These are phyloP conservation scores for Caenorhabditis sulstoni DNA, from an alignment of 2,888 invertebrate species.

Conservation along the genomic window DNA sequence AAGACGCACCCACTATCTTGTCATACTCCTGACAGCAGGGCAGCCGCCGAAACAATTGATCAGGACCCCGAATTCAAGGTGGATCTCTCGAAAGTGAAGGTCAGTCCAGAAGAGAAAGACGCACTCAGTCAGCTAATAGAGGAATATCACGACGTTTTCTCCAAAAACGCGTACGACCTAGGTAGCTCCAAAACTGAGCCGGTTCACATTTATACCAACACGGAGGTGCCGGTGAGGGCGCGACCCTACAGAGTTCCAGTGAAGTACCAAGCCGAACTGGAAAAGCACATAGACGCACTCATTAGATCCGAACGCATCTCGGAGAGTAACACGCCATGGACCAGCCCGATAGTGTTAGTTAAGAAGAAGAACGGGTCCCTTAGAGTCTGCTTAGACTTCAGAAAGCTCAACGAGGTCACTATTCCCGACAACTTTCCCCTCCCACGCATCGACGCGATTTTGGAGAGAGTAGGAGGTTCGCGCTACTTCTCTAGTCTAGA, in stretches of 20 bases:
- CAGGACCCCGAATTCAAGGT: constrained; percentile 14
- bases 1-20: no score
- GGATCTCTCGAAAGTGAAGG: not conserved
- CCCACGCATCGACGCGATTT: constrained; percentile 57
- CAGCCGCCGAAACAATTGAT: not conserved
- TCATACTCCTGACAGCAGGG: no score
- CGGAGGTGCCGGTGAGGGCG: constrained; percentile 62
- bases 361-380: no score
- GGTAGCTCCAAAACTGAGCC: constrained; percentile 55
- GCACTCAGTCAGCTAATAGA: not conserved
- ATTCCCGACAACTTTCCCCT: constrained; percentile 65
- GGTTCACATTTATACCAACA: constrained; percentile 64
- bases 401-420: constrained; percentile 60
- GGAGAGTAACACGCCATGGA: constrained; percentile 69
- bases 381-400: constrained; percentile 66
- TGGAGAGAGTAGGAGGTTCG: constrained; percentile 40
- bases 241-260: no score
- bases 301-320: constrained; percentile 49
- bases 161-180: constrained; percentile 62
- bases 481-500: constrained; percentile 53
- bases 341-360: constrained; percentile 48
- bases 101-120: not conserved
- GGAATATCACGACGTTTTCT: constrained; percentile 58
- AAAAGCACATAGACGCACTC: constrained; percentile 64
- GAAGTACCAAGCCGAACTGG: constrained; percentile 59